phyloP scores from a whole-genome alignment of 1,140 invertebrate species.

The Saccostrea glomerata region DNA sequence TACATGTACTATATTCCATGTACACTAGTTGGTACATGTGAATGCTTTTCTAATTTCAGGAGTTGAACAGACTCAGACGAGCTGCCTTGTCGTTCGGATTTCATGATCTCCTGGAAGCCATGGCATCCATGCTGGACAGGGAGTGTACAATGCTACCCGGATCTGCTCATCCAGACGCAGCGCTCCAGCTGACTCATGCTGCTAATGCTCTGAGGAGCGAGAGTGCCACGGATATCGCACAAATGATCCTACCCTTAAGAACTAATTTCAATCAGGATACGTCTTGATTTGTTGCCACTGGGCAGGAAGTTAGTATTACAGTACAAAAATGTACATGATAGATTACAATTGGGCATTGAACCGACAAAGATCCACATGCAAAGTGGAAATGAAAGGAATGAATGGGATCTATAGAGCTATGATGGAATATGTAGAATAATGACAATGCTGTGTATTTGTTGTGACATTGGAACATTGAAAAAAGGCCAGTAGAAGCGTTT shows the following conservation, averaged over 20 bases:
- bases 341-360: background rate
- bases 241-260: constrained; percentile 80
- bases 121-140: constrained; percentile 88
- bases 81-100: constrained; percentile 95
- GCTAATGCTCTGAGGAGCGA: constrained; percentile 84
- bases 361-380: background rate
- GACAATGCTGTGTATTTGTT: no score
- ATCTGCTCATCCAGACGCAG: constrained; percentile 90
- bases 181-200: constrained; percentile 93
- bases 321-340: background rate
- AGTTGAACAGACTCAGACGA: constrained; percentile 92
- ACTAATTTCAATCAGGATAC: constrained; percentile 82
- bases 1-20: background rate
- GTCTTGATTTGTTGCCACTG: background rate
- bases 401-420: background rate
- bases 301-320: no score
- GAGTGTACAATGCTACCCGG: constrained; percentile 90
- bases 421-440: no score
- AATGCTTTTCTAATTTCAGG: constrained; percentile 81
- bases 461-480: no score
- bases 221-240: constrained; percentile 82
- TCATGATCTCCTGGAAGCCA: constrained; percentile 80
- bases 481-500: no score
- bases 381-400: background rate
- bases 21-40: background rate